Conservation (phyloP, 2,888 invertebrate species). For the Ennomos erosarius region DNA sequence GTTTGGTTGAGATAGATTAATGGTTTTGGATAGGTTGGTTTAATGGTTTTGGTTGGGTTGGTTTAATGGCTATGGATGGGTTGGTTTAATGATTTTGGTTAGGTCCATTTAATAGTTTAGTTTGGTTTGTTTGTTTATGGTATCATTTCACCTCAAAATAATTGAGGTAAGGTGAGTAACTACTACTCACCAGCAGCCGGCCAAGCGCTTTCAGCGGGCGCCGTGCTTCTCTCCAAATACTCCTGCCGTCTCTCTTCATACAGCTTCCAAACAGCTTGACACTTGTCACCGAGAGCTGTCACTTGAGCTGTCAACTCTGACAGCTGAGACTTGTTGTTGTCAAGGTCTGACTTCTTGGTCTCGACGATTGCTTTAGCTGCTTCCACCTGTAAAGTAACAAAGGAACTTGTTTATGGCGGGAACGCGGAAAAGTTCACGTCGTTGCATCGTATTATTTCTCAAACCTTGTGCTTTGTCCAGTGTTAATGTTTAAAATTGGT, state of each 20-base stretch:
- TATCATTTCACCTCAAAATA: conserved; percentile 1
- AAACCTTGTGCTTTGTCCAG: too few species aligned
- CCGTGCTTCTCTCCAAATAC: conserved; percentile 66
- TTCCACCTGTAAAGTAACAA: conserved; percentile 81
- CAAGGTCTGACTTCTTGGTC: conserved; percentile 91
- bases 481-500: too few species aligned
- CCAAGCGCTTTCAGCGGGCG: conserved; percentile 73
- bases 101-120: too few species aligned
- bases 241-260: conserved; percentile 87
- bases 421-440: too few species aligned
- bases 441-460: too few species aligned
- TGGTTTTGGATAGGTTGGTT: too few species aligned
- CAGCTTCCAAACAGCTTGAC: conserved; percentile 70
- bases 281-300: conserved; percentile 88
- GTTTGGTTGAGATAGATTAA: too few species aligned
- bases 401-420: too few species aligned
- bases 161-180: not conserved
- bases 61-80: too few species aligned
- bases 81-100: too few species aligned
- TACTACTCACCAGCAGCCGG: conserved; percentile 50
- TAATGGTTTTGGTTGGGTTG: too few species aligned
- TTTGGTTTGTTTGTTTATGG: too few species aligned
- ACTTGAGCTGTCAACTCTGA: conserved; percentile 90
- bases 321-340: conserved; percentile 91
- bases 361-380: conserved; percentile 92